Percentiles rank a stretch among this genome's conserved stretches.
These are phyloP conservation scores for Berghia stephanieae DNA, from an alignment of 1,140 invertebrate species.

Conservation along the genomic window DNA sequence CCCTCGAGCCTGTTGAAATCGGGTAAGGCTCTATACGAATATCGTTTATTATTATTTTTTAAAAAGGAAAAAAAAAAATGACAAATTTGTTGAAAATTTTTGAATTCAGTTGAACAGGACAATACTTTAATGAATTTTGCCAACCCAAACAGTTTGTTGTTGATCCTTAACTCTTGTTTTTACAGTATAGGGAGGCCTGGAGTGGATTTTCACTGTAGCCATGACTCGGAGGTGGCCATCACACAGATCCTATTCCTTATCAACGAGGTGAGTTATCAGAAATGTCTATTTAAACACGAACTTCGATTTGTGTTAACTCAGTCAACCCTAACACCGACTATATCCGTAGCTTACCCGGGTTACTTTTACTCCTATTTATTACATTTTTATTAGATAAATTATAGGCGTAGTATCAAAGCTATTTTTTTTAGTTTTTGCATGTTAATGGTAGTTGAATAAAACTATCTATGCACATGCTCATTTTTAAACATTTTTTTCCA, in stretches of 20 bases:
- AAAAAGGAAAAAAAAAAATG: neutral
- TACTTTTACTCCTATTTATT: neutral
- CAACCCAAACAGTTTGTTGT: neutral
- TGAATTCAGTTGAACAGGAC: neutral
- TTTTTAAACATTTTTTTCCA: too few species aligned
- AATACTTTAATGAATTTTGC: neutral
- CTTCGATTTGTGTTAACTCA: too few species aligned
- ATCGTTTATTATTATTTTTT: neutral
- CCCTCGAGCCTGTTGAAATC: neutral
- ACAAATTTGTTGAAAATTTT: neutral
- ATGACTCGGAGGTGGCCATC: conserved; percentile 78
- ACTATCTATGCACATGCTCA: too few species aligned
- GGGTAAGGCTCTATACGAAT: neutral
- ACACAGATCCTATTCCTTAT: conserved; percentile 91
- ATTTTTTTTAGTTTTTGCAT: neutral
- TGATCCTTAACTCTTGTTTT: conserved; percentile 53
- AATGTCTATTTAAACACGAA: neutral
- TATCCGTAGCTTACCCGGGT: too few species aligned
- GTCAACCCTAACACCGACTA: too few species aligned
- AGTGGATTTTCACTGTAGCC: conserved; percentile 91
- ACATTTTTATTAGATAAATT: neutral
- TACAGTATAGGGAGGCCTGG: conserved; percentile 92
- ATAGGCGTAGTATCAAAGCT: neutral
- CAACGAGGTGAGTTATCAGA: conserved; percentile 77
- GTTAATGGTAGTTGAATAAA: neutral